Evolutionary conservation across 2,797 vertebrate genomes (phyloP).

Genomic region (Lepilemur ruficaudatus): DNA sequence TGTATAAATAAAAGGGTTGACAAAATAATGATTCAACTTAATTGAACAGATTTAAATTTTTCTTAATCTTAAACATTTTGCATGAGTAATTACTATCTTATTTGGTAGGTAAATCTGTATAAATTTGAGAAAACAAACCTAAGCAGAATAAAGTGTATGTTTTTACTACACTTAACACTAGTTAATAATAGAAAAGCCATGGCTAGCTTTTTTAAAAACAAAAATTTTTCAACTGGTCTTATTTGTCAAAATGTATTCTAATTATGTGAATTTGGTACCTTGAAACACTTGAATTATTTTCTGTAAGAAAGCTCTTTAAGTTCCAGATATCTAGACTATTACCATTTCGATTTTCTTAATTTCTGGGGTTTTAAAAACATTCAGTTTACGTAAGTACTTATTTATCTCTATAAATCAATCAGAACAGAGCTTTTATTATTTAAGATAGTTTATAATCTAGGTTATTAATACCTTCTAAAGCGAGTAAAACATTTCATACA

Average conservation of each 20-base stretch:
- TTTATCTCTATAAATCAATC: neutral
- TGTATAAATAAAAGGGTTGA: neutral
- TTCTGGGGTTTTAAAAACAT: neutral
- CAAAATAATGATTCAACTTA: neutral
- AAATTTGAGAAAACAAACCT: neutral
- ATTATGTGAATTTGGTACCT: neutral
- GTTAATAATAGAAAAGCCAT: neutral
- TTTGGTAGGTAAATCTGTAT: neutral
- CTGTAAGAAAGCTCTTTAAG: neutral
- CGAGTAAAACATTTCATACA: neutral
- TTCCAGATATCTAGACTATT: neutral
- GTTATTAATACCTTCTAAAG: neutral
- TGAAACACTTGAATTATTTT: neutral
- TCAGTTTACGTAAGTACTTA: neutral
- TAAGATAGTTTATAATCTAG: neutral
- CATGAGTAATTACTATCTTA: neutral
- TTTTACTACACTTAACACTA: neutral
- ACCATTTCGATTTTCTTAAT: neutral
- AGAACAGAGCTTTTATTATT: neutral
- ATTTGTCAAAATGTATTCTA: neutral
- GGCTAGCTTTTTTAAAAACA: neutral
- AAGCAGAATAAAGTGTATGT: neutral
- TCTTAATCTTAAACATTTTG: neutral
- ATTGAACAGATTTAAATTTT: neutral
- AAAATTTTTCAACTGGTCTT: neutral